Conservation (phyloP, 2,113 vertebrate species). For the Arenaria interpres region DNA sequence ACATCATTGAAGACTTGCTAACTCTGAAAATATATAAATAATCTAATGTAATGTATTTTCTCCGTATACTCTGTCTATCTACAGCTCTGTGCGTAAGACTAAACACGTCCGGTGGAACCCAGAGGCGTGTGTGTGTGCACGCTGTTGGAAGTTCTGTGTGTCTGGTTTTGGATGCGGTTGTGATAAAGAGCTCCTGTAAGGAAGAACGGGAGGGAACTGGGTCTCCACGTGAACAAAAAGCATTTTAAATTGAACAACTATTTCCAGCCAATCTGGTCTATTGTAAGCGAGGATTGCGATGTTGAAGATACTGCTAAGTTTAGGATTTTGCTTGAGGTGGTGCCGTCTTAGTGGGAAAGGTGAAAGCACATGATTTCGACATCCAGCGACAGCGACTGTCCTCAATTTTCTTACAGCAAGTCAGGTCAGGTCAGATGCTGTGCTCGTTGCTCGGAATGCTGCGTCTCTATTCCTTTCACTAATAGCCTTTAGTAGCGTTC, state of each 20-base stretch:
- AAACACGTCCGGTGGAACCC: neutral
- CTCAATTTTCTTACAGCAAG: neutral
- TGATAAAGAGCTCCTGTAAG: neutral
- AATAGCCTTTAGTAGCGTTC: neutral
- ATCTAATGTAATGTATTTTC: neutral
- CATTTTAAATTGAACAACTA: neutral
- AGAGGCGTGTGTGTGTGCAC: neutral
- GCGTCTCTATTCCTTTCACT: neutral
- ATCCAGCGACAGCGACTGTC: neutral
- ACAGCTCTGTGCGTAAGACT: neutral
- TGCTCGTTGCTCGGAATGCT: neutral
- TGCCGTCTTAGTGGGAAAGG: neutral
- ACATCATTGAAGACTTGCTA: neutral
- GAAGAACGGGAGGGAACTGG: neutral
- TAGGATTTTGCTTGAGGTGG: neutral
- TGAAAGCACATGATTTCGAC: constrained; percentile 31
- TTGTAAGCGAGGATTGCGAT: neutral
- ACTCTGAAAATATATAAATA: neutral
- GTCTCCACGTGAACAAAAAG: neutral
- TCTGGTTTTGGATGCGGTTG: neutral
- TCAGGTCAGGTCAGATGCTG: neutral
- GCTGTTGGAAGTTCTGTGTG: neutral
- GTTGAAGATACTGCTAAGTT: neutral
- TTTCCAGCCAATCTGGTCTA: neutral
- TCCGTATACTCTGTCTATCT: neutral